Conservation (phyloP, 2,113 vertebrate genomes). For the Gavialis gangeticus region DNA sequence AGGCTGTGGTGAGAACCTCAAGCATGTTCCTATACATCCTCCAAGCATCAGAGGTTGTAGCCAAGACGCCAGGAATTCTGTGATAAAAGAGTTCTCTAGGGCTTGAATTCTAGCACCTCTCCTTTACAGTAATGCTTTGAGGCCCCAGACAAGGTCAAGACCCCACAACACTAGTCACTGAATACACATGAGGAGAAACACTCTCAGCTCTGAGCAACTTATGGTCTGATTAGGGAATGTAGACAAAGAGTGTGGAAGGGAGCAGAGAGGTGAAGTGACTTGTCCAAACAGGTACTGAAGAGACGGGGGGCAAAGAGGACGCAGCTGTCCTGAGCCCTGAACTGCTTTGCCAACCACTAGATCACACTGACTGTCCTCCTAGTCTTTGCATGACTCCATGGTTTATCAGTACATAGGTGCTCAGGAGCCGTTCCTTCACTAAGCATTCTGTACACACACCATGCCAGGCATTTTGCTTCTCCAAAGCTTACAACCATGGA, state of each 20-base stretch:
- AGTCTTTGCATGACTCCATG: rapidly evolving
- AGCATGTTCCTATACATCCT: too few species aligned
- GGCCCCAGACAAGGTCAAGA: not conserved
- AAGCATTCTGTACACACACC: not conserved
- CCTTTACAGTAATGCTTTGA: not conserved
- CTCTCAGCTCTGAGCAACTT: not conserved
- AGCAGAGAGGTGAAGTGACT: not conserved
- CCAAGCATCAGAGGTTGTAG: too few species aligned
- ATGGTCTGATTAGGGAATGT: not conserved
- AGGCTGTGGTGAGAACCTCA: not conserved
- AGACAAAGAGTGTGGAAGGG: rapidly evolving
- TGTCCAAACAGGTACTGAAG: not conserved
- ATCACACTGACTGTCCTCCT: not conserved
- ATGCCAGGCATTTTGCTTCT: slow-evolving; percentile 55
- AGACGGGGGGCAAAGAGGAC: not conserved
- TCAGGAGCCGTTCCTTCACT: slow-evolving; percentile 31
- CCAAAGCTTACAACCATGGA: slow-evolving; percentile 1
- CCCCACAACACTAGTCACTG: not conserved
- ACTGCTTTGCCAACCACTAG: not conserved
- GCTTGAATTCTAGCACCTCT: too few species aligned
- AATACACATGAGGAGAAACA: not conserved
- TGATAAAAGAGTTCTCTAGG: too few species aligned
- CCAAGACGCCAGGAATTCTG: too few species aligned
- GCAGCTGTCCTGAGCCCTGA: not conserved
- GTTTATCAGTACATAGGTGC: slow-evolving; percentile 47